Percentiles rank a stretch among this genome's conserved stretches.
These are phyloP conservation scores for Neosilurus hyrtlii DNA, from an alignment of 2,797 vertebrate species.

Conservation along the genomic window DNA sequence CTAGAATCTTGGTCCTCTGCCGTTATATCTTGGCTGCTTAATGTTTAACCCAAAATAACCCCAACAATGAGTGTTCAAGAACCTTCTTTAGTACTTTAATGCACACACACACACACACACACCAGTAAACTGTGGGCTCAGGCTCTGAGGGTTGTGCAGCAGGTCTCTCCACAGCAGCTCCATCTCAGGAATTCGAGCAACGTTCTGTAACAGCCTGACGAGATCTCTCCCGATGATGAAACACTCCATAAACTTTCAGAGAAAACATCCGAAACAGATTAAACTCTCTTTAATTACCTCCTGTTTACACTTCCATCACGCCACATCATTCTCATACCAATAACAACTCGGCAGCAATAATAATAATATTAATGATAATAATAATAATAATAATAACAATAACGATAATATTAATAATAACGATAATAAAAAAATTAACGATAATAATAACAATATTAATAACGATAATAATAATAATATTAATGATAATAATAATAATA, in stretches of 20 bases:
- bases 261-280: neutral
- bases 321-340: neutral
- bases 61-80: neutral
- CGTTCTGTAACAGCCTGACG: conserved; percentile 90
- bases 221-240: conserved; percentile 94
- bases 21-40: neutral
- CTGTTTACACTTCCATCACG: neutral
- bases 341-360: neutral
- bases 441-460: too few species aligned
- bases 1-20: neutral
- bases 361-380: too few species aligned
- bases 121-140: conserved; percentile 82
- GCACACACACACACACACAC: conserved; percentile 43
- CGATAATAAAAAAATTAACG: too few species aligned
- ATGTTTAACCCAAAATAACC: neutral
- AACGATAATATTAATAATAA: too few species aligned
- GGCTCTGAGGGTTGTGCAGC: conserved; percentile 86
- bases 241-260: conserved; percentile 88
- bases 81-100: too few species aligned
- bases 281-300: neutral
- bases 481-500: too few species aligned
- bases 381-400: too few species aligned
- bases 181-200: conserved; percentile 92
- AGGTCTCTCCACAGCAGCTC: conserved; percentile 93
- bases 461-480: too few species aligned